phyloP scores from a whole-genome alignment of 2,113 vertebrate genomes.

The Deroptyus accipitrinus region DNA sequence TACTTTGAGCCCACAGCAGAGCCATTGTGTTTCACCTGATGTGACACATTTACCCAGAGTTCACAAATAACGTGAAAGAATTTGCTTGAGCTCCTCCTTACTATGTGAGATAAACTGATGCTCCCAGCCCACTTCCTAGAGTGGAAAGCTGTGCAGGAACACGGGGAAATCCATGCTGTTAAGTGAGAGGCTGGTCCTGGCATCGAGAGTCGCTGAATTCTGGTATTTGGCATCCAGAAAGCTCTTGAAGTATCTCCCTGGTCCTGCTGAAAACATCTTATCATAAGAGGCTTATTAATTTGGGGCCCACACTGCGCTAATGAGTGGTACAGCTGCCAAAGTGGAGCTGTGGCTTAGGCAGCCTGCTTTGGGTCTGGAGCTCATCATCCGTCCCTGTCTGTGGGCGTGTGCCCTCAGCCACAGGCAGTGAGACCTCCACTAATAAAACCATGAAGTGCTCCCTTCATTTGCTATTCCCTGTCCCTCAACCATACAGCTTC shows the following conservation, averaged over 20 bases:
- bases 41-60: background rate
- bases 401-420: rapidly evolving
- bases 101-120: background rate
- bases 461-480: background rate
- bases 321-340: background rate
- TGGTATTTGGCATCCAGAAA: background rate
- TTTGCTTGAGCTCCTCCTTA: background rate
- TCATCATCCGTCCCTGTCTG: background rate
- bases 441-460: background rate
- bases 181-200: background rate
- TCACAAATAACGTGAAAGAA: background rate
- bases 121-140: background rate
- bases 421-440: background rate
- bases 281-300: background rate
- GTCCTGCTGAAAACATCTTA: background rate
- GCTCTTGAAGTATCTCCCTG: background rate
- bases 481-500: background rate
- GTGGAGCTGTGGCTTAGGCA: background rate
- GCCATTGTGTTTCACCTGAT: background rate
- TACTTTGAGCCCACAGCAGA: background rate
- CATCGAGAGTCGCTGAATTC: background rate
- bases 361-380: background rate
- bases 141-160: background rate
- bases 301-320: background rate
- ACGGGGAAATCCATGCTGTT: background rate